Base-by-base conservation (phyloP, 1,140 invertebrate species). In the Hycleus phaleratus region DNA sequence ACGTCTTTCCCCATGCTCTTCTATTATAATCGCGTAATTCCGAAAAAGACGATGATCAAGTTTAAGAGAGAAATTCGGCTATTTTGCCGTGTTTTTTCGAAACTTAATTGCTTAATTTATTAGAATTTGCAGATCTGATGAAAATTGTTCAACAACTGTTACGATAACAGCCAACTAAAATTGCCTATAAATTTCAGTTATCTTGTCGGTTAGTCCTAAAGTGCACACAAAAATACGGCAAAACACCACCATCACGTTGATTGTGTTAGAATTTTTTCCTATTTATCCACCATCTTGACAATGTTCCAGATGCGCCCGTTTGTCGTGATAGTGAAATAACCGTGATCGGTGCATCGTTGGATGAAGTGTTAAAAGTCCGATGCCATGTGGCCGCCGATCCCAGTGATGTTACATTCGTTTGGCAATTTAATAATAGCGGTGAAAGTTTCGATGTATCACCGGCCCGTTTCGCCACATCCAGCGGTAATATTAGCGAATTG, bases 351-450 rank as follows among this genome's bases (percentile, higher is more conserved):
- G 90, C 88, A 3, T 91, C 90, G 11, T 73, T 91, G 51, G 88
- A 91, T 67, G 91, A 94, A 71, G 81, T 83, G 1, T 79, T 91
- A 6, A 83, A 85, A 58, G 85, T 94, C 46, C 81, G 85, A 1
- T 94, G 91, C 70, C 85, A 88, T 40, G 89, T 94, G 24, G 86
- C 89, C 25, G 89, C 91, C 4, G 90, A 93, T 72, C 91, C 91
- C 1, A 79, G 79, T 45, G 88, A 92, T 65, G 85, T 92, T 26
- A 84, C 83, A 46, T 93, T 94, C 70, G 80, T 87, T 46, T 94
- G 90, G 90, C 87, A 90, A 64, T 91, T 93, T 75, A 93, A 91
- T 67, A 91, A 89, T 70, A 91, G 89, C 62, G 88, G 88, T 1
- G 87, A 91, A 70, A 89, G 86, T 68, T 85, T 90, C 54, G 86